Base-by-base conservation (phyloP, 2,888 invertebrate species). In the Meganola albula region DNA sequence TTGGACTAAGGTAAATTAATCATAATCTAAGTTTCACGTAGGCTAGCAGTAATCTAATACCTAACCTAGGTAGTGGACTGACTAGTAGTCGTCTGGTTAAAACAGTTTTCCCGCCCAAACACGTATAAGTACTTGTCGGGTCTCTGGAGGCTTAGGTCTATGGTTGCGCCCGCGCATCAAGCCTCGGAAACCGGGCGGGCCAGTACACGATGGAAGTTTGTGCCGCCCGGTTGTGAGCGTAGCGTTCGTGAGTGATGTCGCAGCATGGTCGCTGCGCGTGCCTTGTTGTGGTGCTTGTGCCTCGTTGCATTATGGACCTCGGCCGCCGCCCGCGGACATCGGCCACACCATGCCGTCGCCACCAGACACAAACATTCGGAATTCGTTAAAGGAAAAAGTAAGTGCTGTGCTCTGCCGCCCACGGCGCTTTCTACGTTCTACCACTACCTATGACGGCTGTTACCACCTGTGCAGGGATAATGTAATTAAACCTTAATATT, bases 361-460 rank as follows among this genome's bases (percentile, higher is more conserved):
- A 58, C 71, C 40, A 65, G 74, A 33, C 74, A 79, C 55, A 76
- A 77, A 55, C 76, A 87, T 58, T 90, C 91, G 54, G 92, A 92
- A 71, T 92, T 92, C 72, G 92, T 92, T 72, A 92, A 92, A 77
- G 92, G 92, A 74, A 92, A 92, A 80, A 92, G 92, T 92, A 89
- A 92, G 92, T 90, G 52, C 35, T 34, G 53, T 44, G 47, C 36
- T 30, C 29, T 25, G 33, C 56, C 57, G 60, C 63, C 62, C 61
- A 62, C 63, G 55, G 48, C 45, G 51, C 54, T 61, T 50, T 54
- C 50, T 35, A 53, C 39, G 35, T 36, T 43, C 33, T 14, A 40
- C 44, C 30, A 3, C 23, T 14, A 30, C 21, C 20, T 25, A 12
- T 16, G 16, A 5, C 16, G 20, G 6, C 16, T 27, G n/a, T n/a